These are phyloP conservation scores for Melipona bicolor DNA, from an alignment of 2,888 invertebrate species.

Conservation along the genomic window DNA sequence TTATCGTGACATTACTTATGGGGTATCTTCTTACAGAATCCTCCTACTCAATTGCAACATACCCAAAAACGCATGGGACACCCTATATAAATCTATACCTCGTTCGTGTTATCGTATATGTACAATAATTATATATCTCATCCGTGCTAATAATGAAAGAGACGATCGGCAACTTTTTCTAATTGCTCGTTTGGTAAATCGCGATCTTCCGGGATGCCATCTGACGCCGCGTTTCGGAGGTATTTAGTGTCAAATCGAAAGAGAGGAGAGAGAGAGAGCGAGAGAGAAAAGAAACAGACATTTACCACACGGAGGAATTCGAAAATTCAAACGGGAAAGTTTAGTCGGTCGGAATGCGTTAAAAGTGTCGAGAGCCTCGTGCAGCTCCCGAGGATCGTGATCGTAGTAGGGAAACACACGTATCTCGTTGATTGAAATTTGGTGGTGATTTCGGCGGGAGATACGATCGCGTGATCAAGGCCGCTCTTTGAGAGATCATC, in stretches of 20 bases:
- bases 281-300: slow-evolving; percentile 8
- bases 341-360: slow-evolving; percentile 55
- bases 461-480: slow-evolving; percentile 29
- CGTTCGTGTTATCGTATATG: no score
- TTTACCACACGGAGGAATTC: slow-evolving; percentile 66
- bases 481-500: slow-evolving; percentile 11
- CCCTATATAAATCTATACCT: no score
- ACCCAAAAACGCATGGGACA: no score
- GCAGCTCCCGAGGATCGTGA: slow-evolving; percentile 34
- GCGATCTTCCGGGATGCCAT: slow-evolving; percentile 39
- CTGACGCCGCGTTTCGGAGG: slow-evolving; percentile 44
- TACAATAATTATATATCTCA: no score
- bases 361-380: slow-evolving; percentile 47
- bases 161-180: slow-evolving; percentile 14
- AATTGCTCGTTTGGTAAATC: slow-evolving; percentile 37
- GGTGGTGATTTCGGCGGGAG: slow-evolving; percentile 49
- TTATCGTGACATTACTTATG: no score
- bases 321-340: slow-evolving; percentile 71
- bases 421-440: slow-evolving; percentile 4
- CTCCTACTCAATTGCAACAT: no score
- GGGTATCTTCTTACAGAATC: no score
- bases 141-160: no score
- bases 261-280: background rate
- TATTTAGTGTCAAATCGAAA: slow-evolving; percentile 47
- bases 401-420: slow-evolving; percentile 19